A percentile compares a stretch with the other conserved stretches of the same genome.
Evolutionary conservation across 2,113 vertebrate species (phyloP).

Genomic region (Oryzias curvinotus): DNA sequence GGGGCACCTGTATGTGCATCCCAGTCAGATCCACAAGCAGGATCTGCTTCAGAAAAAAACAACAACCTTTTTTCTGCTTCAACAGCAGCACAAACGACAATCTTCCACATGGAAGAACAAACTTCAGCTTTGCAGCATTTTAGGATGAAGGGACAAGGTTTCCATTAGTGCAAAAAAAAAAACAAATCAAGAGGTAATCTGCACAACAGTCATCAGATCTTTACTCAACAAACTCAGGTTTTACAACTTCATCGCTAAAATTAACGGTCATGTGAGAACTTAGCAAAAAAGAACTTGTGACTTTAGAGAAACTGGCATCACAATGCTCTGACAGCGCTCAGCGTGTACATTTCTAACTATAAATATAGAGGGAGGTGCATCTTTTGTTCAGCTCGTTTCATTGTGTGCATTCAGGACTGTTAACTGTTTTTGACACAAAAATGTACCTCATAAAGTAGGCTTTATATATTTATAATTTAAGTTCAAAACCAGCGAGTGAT

Average conservation of each 20-base stretch:
- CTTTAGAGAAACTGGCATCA: neutral
- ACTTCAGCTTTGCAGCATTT: constrained; percentile 29
- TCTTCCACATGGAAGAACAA: neutral
- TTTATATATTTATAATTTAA: too few species aligned
- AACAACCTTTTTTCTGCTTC: constrained; percentile 15
- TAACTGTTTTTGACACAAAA: constrained; percentile 6
- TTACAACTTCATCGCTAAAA: constrained; percentile 9
- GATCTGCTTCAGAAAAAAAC: constrained; percentile 13
- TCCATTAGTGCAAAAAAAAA: constrained; percentile 65
- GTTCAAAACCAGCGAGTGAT: constrained; percentile 6
- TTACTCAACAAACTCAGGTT: constrained; percentile 8
- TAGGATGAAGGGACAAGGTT: constrained; percentile 12
- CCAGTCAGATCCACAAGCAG: constrained; percentile 24
- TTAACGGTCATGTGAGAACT: constrained; percentile 13
- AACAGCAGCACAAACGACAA: constrained; percentile 13
- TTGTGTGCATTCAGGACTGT: neutral
- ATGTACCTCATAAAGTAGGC: neutral
- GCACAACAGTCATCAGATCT: constrained; percentile 19
- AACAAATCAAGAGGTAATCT: constrained; percentile 56
- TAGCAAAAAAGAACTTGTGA: neutral
- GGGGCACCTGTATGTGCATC: constrained; percentile 45
- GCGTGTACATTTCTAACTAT: neutral
- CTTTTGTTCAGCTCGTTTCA: too few species aligned
- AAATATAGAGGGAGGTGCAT: neutral
- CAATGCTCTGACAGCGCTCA: neutral